Conservation (phyloP, 2,113 vertebrate species). For the Takifugu flavidus region DNA sequence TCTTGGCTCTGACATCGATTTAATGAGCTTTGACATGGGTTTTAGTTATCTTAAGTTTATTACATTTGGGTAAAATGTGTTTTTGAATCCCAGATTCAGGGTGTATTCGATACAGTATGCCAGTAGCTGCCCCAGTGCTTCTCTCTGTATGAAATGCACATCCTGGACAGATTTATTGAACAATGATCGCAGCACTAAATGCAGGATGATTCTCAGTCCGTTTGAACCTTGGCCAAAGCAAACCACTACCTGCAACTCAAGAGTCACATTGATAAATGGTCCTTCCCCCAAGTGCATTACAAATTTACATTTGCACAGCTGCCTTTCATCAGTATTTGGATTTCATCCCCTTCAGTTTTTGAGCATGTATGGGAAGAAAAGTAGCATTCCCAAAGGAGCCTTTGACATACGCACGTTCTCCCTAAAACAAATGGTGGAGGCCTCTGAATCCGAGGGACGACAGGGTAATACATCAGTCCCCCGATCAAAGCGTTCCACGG, state of each 20-base stretch:
- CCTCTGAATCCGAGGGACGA: constrained; percentile 71
- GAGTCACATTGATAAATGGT: constrained; percentile 45
- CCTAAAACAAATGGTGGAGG: constrained; percentile 57
- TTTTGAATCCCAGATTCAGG: not conserved
- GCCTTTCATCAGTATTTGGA: constrained; percentile 16
- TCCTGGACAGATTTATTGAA: constrained; percentile 34
- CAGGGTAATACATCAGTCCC: constrained; percentile 67
- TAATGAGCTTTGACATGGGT: constrained; percentile 17
- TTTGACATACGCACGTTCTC: constrained; percentile 41
- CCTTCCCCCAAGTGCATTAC: constrained; percentile 19
- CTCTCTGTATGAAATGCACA: constrained; percentile 2
- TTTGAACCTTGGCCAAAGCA: constrained; percentile 49
- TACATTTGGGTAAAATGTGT: not conserved
- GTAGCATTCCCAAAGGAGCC: constrained; percentile 43
- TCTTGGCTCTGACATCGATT: not conserved
- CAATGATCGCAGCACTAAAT: constrained; percentile 28
- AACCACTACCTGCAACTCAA: constrained; percentile 34
- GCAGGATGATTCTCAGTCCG: constrained; percentile 39
- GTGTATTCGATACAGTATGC: not conserved
- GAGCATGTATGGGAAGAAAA: constrained; percentile 39
- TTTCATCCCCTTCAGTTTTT: constrained; percentile 17
- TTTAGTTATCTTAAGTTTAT: constrained; percentile 11
- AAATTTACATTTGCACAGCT: constrained; percentile 51
- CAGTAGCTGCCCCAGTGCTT: not conserved
- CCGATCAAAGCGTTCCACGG: constrained; percentile 65